Conservation (phyloP, 2,888 invertebrate species). For the Lapara coniferarum region DNA sequence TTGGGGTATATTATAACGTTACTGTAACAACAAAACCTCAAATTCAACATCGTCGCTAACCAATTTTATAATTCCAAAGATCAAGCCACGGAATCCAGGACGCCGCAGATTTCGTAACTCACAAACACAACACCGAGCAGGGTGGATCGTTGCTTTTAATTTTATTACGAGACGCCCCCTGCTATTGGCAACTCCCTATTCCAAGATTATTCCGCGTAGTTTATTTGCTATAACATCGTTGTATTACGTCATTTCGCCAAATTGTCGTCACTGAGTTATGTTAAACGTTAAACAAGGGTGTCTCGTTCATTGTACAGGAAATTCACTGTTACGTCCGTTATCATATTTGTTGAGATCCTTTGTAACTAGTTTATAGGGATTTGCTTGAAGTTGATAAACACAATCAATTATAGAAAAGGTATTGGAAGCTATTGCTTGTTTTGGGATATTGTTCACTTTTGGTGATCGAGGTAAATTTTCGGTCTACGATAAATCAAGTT, state of each 20-base stretch:
- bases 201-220: slow-evolving; percentile 37
- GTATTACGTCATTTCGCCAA: slow-evolving; percentile 25
- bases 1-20: no score
- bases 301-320: slow-evolving; percentile 32
- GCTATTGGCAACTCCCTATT: slow-evolving; percentile 38
- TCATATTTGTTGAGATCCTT: neutral
- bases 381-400: slow-evolving; percentile 2
- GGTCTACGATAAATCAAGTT: no score
- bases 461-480: no score
- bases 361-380: slow-evolving; percentile 2
- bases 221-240: slow-evolving; percentile 36
- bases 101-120: slow-evolving; percentile 30
- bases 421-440: no score
- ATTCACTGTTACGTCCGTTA: slow-evolving; percentile 31
- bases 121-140: slow-evolving; percentile 36
- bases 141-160: slow-evolving; percentile 41
- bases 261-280: slow-evolving; percentile 29
- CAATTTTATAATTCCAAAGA: neutral
- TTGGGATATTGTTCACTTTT: no score
- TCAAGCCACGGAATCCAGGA: neutral
- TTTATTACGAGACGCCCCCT: slow-evolving; percentile 38
- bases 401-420: no score
- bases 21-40: neutral
- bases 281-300: slow-evolving; percentile 30
- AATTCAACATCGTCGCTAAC: neutral